Evolutionary conservation across 2,113 vertebrate genomes (phyloP), one percentile per base, ranked within the genome.

Genomic region (Taxidea taxus): DNA sequence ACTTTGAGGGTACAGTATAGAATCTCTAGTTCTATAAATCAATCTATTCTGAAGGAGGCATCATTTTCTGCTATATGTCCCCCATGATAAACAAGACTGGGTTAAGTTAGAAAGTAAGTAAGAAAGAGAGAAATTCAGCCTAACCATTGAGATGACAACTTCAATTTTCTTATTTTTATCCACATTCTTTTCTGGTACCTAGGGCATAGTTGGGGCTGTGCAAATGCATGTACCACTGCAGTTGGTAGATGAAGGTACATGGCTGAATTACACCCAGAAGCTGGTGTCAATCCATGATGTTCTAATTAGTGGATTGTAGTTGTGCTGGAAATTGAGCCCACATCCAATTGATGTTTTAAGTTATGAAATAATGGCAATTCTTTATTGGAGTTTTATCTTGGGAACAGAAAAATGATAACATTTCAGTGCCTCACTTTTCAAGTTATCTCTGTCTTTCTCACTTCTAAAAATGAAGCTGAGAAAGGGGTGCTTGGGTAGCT

Each of bases 381-480:
- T 34, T 83, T 54, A 18, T 13, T 66, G 34, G 7, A 72, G 20
- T 82, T 95, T 94, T 70, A 18, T 91, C 64, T 86, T 31, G 13
- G 49, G 4, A 82, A 39, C 21, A 91, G 15, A 91, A 91, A 49
- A 80, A 78, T n/a, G 25, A 89, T 81, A 92, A 95, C 60, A 84
- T 84, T 29, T n/a, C 27, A 96, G 96, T 75, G 72, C 83, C 37
- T 97, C 23, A 60, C 39, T 98, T 97, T 98, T 95, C 93, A 96
- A 68, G 27, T 66, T 84, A 75, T 31, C 39, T 95, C 11, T 62
- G 1, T n/a, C 31, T 77, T 81, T 89, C 29, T 89, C 34, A 81
- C 29, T 82, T 92, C 49, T 87, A 34, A 87, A 93, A 90, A 91
- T 81, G 75, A 70, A 58, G 14, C 37, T 72, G 87, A n/a, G 39